A percentile compares a stretch with the other conserved stretches of the same genome.
Conservation (phyloP, 2,888 invertebrate species). For the Papilio demoleus region DNA sequence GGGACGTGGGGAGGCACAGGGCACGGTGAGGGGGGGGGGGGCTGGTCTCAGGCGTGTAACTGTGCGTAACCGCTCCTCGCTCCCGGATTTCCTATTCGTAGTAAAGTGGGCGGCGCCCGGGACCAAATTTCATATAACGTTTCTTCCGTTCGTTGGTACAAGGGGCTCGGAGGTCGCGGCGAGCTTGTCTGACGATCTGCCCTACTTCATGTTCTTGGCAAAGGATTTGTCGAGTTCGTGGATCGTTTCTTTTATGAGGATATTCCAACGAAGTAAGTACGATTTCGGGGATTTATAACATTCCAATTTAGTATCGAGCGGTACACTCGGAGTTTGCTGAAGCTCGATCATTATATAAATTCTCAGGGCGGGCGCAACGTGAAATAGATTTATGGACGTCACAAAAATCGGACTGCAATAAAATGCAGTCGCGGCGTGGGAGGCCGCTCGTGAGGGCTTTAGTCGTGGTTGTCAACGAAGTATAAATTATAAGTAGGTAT, state of each 20-base stretch:
- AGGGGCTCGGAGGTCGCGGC: constrained; percentile 74
- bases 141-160: constrained; percentile 77
- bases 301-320: constrained; percentile 64
- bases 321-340: constrained; percentile 48
- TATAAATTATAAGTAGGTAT: constrained; percentile 77
- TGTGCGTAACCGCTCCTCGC: constrained; percentile 82
- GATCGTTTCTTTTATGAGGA: constrained; percentile 80
- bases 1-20: constrained; percentile 48
- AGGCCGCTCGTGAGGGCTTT: constrained; percentile 61
- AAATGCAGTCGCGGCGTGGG: constrained; percentile 67
- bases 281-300: constrained; percentile 77
- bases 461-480: constrained; percentile 47
- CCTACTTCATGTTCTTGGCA: constrained; percentile 80
- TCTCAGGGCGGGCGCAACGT: constrained; percentile 32
- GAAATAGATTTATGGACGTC: constrained; percentile 42
- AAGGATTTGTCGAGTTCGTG: constrained; percentile 80
- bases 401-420: constrained; percentile 54
- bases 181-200: constrained; percentile 80
- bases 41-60: constrained; percentile 79
- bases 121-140: constrained; percentile 79
- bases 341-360: constrained; percentile 23
- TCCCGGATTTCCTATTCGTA: constrained; percentile 83
- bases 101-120: constrained; percentile 81
- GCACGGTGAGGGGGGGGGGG: constrained; percentile 53
- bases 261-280: constrained; percentile 72